Evolutionary conservation across 1,140 invertebrate species (phyloP).

Genomic region (Lineus longissimus): DNA sequence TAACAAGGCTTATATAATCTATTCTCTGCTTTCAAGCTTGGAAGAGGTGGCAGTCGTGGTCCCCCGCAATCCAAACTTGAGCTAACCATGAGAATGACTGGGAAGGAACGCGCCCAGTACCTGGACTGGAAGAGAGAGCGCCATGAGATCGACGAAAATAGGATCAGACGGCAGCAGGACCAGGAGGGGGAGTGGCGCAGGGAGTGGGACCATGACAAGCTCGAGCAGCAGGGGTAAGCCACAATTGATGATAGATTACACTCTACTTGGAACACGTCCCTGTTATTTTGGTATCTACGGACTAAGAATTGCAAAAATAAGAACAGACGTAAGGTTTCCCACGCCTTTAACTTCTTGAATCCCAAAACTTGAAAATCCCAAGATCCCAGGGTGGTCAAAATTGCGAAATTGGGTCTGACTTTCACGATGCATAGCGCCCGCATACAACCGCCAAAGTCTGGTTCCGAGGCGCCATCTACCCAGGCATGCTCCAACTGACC

Average conservation of each 20-base stretch:
- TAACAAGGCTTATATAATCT: too few relatives aligned
- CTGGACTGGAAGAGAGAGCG: conserved; percentile 43
- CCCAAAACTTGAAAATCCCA: too few relatives aligned
- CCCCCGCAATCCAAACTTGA: conserved; percentile 38
- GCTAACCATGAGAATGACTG: conserved; percentile 43
- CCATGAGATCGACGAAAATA: conserved; percentile 39
- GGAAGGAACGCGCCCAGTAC: conserved; percentile 39
- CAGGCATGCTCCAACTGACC: too few relatives aligned
- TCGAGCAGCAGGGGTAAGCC: conserved; percentile 29
- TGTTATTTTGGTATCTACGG: background rate
- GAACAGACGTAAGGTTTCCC: background rate
- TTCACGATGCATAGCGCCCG: too few relatives aligned
- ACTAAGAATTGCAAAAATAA: background rate
- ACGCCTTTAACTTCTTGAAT: too few relatives aligned
- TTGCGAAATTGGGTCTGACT: too few relatives aligned
- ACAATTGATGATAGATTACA: background rate
- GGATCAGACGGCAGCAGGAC: conserved; percentile 38
- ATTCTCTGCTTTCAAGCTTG: background rate
- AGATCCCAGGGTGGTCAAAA: too few relatives aligned
- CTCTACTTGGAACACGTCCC: background rate
- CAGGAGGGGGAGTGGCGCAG: conserved; percentile 41
- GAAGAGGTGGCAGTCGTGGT: conserved; percentile 21
- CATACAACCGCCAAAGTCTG: too few relatives aligned
- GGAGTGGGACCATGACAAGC: conserved; percentile 45
- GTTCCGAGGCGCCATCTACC: too few relatives aligned